Percentiles rank a stretch among this genome's conserved stretches.
Conservation (phyloP, 2,113 vertebrate genomes). For the Bolborhynchus lineola region DNA sequence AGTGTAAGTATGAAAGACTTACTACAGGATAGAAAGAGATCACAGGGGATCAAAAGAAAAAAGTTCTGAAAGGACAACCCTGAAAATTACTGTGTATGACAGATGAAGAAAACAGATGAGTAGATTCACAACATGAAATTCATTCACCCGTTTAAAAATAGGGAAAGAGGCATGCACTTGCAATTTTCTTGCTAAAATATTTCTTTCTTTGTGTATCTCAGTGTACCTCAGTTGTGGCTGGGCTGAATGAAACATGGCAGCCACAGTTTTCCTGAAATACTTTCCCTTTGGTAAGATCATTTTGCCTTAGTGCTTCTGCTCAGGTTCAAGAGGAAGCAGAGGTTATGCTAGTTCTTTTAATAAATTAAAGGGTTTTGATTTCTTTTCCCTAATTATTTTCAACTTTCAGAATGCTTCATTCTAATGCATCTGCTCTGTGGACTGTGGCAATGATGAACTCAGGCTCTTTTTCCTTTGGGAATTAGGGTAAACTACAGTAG, state of each 20-base stretch:
- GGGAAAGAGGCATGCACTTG: not conserved
- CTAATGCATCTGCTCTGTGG: not conserved
- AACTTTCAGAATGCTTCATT: not conserved
- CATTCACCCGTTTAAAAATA: not conserved
- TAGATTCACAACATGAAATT: not conserved
- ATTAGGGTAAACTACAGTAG: not conserved
- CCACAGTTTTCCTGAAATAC: slow-evolving; percentile 36
- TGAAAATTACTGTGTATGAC: not conserved
- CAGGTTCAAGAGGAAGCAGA: slow-evolving; percentile 30
- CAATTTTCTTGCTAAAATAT: not conserved
- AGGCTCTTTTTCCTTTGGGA: not conserved
- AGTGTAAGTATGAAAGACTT: not conserved
- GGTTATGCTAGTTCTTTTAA: slow-evolving; percentile 18
- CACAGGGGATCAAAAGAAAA: not conserved
- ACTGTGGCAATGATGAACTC: not conserved
- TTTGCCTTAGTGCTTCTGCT: slow-evolving; percentile 22
- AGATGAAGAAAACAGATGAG: not conserved
- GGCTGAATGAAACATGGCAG: not conserved
- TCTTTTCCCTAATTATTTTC: not conserved
- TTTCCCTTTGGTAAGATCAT: slow-evolving; percentile 11
- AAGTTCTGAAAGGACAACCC: not conserved
- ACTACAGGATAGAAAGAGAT: not conserved
- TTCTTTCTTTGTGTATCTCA: not conserved
- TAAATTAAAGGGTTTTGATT: not conserved
- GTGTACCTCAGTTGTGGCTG: slow-evolving; percentile 19